These are phyloP conservation scores for Leptothorax acervorum DNA, from an alignment of 2,888 invertebrate genomes.

Conservation along the genomic window DNA sequence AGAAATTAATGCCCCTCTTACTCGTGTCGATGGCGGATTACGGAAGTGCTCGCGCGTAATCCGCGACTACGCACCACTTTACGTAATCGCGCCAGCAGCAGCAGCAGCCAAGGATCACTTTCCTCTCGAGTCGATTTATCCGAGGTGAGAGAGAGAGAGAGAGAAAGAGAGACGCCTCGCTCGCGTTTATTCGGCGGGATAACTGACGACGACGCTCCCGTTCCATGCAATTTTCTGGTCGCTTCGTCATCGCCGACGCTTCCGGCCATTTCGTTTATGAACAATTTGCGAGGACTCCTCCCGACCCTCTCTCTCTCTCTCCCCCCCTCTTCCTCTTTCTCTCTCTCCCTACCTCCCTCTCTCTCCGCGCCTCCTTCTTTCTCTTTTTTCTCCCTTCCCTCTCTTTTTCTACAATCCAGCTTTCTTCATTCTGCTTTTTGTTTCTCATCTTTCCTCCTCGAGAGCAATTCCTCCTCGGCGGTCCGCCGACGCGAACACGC, in stretches of 20 bases:
- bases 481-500: constrained; percentile 7
- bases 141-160: constrained; percentile 13
- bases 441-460: constrained; percentile 3
- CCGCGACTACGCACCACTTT: constrained; percentile 43
- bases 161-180: constrained; percentile 20
- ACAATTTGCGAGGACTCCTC: constrained; percentile 52
- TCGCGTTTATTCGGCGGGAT: constrained; percentile 39
- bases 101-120: constrained; percentile 59
- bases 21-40: constrained; percentile 27
- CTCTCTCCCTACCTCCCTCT: not conserved
- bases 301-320: not conserved
- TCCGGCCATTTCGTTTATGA: constrained; percentile 64
- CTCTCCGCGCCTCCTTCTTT: not conserved
- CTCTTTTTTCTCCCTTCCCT: not conserved
- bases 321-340: not conserved
- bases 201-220: constrained; percentile 36
- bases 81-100: constrained; percentile 45
- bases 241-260: constrained; percentile 50
- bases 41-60: constrained; percentile 40
- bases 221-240: constrained; percentile 59
- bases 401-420: not conserved
- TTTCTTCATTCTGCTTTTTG: constrained; percentile 19
- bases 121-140: constrained; percentile 56
- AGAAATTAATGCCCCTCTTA: constrained; percentile 39
- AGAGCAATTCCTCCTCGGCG: constrained; percentile 3